phyloP scores from a whole-genome alignment of 1,140 invertebrate genomes.

The Penaeus chinensis region DNA sequence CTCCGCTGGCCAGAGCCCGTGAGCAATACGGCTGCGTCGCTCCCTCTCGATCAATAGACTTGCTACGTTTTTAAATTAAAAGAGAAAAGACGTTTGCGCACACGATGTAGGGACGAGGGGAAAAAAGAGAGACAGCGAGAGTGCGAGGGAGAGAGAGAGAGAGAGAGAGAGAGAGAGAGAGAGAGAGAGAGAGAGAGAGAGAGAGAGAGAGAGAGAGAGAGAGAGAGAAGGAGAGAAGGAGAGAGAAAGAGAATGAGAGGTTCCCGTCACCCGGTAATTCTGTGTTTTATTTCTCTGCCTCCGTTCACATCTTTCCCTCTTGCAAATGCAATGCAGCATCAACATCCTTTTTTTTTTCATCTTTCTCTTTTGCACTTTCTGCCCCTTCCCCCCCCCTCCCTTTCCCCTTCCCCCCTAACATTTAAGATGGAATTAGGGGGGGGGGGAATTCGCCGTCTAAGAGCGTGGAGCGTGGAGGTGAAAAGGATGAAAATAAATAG shows the following conservation, averaged over 20 bases:
- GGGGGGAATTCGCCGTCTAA: too few relatives aligned
- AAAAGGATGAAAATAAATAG: too few relatives aligned
- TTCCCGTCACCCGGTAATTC: neutral
- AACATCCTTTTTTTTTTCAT: too few relatives aligned
- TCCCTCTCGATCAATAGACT: constrained; percentile 56
- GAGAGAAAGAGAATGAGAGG: neutral
- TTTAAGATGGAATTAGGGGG: too few relatives aligned
- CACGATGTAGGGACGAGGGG: constrained; percentile 36
- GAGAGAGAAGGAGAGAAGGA: neutral
- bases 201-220: neutral
- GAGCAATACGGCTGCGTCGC: constrained; percentile 50
- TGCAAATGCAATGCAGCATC: too few relatives aligned
- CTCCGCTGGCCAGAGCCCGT: neutral
- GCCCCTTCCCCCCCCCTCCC: too few relatives aligned
- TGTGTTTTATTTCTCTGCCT: neutral
- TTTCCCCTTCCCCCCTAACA: too few relatives aligned
- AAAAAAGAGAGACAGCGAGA: too few relatives aligned
- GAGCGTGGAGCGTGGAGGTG: too few relatives aligned
- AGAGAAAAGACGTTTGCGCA: constrained; percentile 59
- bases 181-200: neutral
- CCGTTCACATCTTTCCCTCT: too few relatives aligned
- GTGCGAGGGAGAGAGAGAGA: too few relatives aligned
- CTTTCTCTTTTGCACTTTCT: too few relatives aligned
- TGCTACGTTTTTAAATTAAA: constrained; percentile 61
- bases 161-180: neutral